Evolutionary conservation across 2,113 vertebrate genomes (phyloP).

Genomic region (Numida meleagris): DNA sequence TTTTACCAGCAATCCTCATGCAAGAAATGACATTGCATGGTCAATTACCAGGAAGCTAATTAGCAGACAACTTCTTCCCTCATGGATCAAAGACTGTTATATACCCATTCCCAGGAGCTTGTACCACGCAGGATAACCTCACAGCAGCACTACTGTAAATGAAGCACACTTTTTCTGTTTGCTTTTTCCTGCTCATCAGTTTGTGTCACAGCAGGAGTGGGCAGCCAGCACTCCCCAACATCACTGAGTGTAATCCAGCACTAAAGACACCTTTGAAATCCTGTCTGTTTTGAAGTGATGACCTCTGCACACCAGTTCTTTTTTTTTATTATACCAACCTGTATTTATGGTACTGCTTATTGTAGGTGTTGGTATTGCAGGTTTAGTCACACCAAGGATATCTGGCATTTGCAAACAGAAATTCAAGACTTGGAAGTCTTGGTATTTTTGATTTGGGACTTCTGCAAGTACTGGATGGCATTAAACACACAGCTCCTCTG

Average conservation of each 20-base stretch:
- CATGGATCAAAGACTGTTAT: not conserved
- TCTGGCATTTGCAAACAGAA: not conserved
- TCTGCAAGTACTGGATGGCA: not conserved
- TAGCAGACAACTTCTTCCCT: not conserved
- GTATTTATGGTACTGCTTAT: not conserved
- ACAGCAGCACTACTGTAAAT: not conserved
- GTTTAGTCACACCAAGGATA: not conserved
- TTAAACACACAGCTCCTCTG: not conserved
- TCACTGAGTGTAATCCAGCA: not conserved
- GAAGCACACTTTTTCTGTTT: not conserved
- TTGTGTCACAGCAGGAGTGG: not conserved
- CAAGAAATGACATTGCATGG: not conserved
- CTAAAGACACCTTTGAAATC: not conserved
- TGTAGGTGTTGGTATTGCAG: not conserved
- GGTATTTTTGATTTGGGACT: not conserved
- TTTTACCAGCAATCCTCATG: not conserved
- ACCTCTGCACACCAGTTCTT: not conserved
- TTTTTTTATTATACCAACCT: not conserved
- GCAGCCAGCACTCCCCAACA: fast-evolving
- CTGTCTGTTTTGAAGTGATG: fast-evolving
- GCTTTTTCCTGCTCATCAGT: not conserved
- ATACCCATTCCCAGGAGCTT: not conserved
- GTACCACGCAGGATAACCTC: not conserved
- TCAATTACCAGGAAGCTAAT: slow-evolving; percentile 9
- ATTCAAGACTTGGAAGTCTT: not conserved